A percentile compares a stretch with the other conserved stretches of the same genome.
Evolutionary conservation across 2,113 vertebrate species (phyloP).

Genomic region (Progne subis): DNA sequence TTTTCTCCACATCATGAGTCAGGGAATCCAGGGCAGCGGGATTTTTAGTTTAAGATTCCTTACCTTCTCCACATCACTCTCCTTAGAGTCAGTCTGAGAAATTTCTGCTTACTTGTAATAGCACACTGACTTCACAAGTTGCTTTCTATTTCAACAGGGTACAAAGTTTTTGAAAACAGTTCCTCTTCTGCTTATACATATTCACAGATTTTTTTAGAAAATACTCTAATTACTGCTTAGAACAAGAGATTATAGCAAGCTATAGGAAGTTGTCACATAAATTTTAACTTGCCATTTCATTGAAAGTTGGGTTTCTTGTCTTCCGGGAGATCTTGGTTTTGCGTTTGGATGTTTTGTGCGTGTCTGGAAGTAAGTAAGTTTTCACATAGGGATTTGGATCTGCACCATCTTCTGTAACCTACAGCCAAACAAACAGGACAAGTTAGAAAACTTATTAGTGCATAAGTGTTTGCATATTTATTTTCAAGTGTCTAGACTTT

Average conservation of each 20-base stretch:
- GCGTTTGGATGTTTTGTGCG: conserved; percentile 93
- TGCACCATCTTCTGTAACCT: conserved; percentile 94
- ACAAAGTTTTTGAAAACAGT: neutral
- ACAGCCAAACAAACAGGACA: conserved; percentile 1
- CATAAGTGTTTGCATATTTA: neutral
- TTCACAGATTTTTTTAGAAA: neutral
- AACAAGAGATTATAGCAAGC: neutral
- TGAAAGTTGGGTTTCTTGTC: conserved; percentile 97
- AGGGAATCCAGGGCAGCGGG: neutral
- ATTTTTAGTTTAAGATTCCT: neutral
- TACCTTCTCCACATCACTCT: neutral
- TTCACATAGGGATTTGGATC: conserved; percentile 98
- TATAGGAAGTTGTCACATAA: neutral
- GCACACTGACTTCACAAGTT: neutral
- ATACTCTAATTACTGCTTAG: neutral
- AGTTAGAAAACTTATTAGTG: neutral
- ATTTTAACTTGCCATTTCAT: conserved; percentile 90
- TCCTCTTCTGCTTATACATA: neutral
- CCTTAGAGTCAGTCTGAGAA: neutral
- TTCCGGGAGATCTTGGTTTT: conserved; percentile 97
- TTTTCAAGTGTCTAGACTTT: neutral
- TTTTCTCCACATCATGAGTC: neutral
- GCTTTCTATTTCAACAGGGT: neutral
- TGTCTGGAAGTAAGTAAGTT: conserved; percentile 95
- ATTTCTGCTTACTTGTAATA: neutral